Evolutionary conservation across 37 sponge, comb jelly and placozoan genomes (phyloP), one percentile per base, ranked within the genome.

Genomic region (Cladorhizidae sp.): DNA sequence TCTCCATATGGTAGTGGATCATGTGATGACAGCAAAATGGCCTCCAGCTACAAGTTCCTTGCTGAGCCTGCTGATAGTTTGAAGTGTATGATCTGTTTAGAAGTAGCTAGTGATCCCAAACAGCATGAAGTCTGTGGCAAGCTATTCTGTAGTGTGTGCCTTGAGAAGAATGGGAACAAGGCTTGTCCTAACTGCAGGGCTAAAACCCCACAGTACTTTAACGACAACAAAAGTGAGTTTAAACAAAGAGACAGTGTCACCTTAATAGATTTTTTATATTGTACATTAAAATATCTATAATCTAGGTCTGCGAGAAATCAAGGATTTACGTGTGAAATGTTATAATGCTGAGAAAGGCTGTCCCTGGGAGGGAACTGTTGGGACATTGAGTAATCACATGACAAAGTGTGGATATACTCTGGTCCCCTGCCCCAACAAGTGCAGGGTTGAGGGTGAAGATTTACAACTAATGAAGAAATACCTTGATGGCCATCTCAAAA

Each of bases 401-500:
- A 17, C 32, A 2, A 49, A 42, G 35, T 82, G 83, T 63, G 64
- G 41, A 14, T 82, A 31, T 41, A 51, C 64, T 23, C 64, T 61
- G 3, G 41, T 82, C 9, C 64, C 49, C 32, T 82, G 83, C 64
- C 36, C 83, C 41, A 82, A 82, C 39, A 20, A 64, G 39, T 82
- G 83, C 64, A 65, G 32, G 7, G 5, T 31, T 15, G 52, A 35
- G 32, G 15, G 57, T 8, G 32, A 31, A 32, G 67, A 33, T 29
- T 9, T 18, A 39, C 21, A 59, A 9, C 49, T 45, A 9, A 45
- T 9, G 9, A 45, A 9, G 49, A 45, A 45, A 45, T 12, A 5
- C 49, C 36, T 83, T 0, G 67, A 1, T 14, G 23, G 23, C 23
- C 83, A 83, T 28, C n/a, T n/a, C 9, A 1, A 52, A 8, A 50